A percentile compares a stretch with the other conserved stretches of the same genome.
These are phyloP conservation scores for Gallirallus australis DNA, from an alignment of 2,797 vertebrate species.

Conservation along the genomic window DNA sequence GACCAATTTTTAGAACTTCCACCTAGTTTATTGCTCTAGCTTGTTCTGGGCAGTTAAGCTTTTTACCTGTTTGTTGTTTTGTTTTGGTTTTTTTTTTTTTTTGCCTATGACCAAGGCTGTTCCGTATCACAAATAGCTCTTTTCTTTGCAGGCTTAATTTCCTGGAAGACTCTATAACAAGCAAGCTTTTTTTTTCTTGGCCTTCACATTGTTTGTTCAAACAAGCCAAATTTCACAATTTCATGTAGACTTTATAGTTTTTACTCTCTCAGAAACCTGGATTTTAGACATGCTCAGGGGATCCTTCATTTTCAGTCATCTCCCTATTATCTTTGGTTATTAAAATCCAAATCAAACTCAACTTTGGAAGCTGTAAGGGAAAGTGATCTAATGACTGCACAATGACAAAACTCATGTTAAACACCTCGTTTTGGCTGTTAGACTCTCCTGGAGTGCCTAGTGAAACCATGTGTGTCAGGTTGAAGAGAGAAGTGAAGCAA, in stretches of 20 bases:
- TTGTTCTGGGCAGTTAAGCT: not conserved
- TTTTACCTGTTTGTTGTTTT: no score
- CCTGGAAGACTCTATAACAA: not conserved
- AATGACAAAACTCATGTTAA: conserved; percentile 10
- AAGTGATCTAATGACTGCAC: not conserved
- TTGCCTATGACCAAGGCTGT: not conserved
- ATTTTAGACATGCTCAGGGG: not conserved
- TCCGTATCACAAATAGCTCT: not conserved
- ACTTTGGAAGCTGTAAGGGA: not conserved
- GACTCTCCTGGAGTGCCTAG: not conserved
- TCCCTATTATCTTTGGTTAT: not conserved
- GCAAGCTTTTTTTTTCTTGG: not conserved
- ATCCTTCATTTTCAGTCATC: not conserved
- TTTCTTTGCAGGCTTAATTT: not conserved
- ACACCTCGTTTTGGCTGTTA: conserved; percentile 12
- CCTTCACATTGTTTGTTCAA: not conserved
- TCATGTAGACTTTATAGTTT: not conserved
- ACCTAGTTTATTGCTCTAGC: not conserved
- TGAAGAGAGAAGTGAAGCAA: conserved; percentile 18
- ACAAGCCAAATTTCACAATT: not conserved
- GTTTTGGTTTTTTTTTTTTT: not conserved
- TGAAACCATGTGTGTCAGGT: not conserved
- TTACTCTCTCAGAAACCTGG: not conserved
- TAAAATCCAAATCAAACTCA: conserved; percentile 1
- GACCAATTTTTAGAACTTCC: not conserved